Conservation (phyloP, 2,797 vertebrate genomes). For the Falco berigora region DNA sequence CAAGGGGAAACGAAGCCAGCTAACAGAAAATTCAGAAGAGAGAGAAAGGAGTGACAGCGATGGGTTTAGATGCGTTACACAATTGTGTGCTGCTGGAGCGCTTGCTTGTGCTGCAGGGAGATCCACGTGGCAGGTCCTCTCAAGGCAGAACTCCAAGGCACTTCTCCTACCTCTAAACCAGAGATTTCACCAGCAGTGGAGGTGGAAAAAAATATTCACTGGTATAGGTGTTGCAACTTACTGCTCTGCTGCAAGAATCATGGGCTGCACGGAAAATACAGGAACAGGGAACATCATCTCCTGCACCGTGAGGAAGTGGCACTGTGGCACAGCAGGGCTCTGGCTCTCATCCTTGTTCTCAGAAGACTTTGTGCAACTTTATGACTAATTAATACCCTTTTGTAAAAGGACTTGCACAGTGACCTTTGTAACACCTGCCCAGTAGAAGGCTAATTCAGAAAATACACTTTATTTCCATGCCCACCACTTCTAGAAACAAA, state of each 20-base stretch:
- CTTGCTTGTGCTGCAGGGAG: neutral
- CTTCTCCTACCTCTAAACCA: neutral
- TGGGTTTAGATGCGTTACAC: neutral
- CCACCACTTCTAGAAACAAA: neutral
- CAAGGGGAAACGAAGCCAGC: neutral
- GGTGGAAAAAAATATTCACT: neutral
- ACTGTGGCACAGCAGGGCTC: neutral
- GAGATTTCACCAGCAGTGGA: neutral
- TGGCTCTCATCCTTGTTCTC: neutral
- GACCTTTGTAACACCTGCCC: neutral
- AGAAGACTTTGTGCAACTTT: neutral
- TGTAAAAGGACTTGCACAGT: neutral
- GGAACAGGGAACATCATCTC: neutral
- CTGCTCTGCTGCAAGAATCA: neutral
- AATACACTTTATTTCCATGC: neutral
- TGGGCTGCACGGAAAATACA: neutral
- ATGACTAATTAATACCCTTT: neutral
- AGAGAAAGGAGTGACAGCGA: neutral
- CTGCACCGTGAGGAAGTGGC: neutral
- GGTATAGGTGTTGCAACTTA: neutral
- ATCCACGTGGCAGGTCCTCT: rapidly evolving
- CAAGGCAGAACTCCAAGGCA: rapidly evolving
- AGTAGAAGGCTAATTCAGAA: neutral
- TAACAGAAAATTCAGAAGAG: neutral
- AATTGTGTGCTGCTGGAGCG: neutral